Evolutionary conservation across 2,797 vertebrate genomes (phyloP).

Genomic region (Jordanella pulchra): DNA sequence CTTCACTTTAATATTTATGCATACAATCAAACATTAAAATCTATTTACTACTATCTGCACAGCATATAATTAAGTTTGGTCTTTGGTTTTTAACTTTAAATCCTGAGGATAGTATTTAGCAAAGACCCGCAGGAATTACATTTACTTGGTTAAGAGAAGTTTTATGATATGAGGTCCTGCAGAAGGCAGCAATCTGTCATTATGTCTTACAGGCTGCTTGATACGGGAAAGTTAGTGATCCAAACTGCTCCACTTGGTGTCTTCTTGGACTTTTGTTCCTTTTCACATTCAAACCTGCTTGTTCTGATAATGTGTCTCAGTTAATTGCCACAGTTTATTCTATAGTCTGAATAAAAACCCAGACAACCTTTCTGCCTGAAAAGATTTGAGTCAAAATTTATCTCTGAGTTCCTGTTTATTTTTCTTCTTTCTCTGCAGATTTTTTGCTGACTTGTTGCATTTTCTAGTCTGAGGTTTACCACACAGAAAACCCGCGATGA

Average conservation of each 20-base stretch:
- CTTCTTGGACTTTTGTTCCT: conserved; percentile 30
- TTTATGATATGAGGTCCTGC: conserved; percentile 13
- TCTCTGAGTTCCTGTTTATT: not conserved
- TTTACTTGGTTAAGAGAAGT: not conserved
- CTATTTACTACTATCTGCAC: not conserved
- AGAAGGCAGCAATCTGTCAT: conserved; percentile 15
- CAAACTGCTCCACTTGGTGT: conserved; percentile 1
- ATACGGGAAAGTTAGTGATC: not conserved
- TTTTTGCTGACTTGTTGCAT: conserved; percentile 7
- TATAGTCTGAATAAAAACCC: conserved; percentile 15
- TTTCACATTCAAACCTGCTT: conserved; percentile 16
- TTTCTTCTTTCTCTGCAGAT: not conserved
- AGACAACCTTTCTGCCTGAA: conserved; percentile 4
- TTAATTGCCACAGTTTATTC: conserved; percentile 22
- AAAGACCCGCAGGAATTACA: not conserved
- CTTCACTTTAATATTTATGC: not conserved
- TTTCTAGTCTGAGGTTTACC: not conserved
- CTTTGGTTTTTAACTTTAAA: not conserved
- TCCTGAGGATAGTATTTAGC: not conserved
- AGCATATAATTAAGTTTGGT: not conserved
- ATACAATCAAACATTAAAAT: not conserved
- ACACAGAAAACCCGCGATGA: conserved; percentile 1
- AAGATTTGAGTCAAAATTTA: conserved; percentile 1
- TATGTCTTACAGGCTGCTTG: conserved; percentile 4
- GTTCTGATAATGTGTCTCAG: conserved; percentile 22